Conservation (phyloP, 1,140 invertebrate genomes). For the Aphis craccivora region DNA sequence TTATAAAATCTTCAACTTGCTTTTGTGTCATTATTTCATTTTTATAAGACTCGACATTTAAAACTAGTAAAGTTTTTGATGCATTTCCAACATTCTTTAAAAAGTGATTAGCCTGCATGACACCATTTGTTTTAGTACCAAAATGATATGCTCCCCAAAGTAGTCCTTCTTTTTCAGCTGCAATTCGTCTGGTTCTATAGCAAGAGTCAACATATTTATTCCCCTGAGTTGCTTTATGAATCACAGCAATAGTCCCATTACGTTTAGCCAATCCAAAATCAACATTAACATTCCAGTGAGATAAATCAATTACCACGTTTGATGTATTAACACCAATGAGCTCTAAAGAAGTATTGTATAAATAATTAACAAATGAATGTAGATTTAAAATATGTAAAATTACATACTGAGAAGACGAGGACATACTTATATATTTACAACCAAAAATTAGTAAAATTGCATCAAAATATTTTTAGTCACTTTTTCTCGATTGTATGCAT, state of each 20-base stretch:
- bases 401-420: background rate
- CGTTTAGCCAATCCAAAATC: slow-evolving; percentile 42
- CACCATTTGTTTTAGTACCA: slow-evolving; percentile 36
- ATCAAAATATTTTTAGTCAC: background rate
- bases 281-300: slow-evolving; percentile 57
- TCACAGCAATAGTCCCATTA: slow-evolving; percentile 47
- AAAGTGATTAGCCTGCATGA: slow-evolving; percentile 52
- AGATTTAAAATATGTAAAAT: background rate
- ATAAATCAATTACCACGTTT: slow-evolving; percentile 48
- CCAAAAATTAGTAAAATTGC: background rate
- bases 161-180: slow-evolving; percentile 47
- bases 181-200: slow-evolving; percentile 15
- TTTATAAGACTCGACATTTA: slow-evolving; percentile 40
- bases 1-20: slow-evolving; percentile 50
- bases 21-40: slow-evolving; percentile 43
- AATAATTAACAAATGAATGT: slow-evolving; percentile 1
- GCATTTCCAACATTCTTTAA: slow-evolving; percentile 46
- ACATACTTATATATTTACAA: background rate
- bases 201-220: background rate
- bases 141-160: slow-evolving; percentile 59
- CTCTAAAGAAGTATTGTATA: slow-evolving; percentile 47
- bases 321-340: background rate
- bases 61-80: slow-evolving; percentile 14
- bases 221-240: slow-evolving; percentile 56
- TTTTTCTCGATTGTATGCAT: background rate